Percentiles rank a stretch among this genome's conserved stretches.
phyloP scores from a whole-genome alignment of 2,113 vertebrate species.

The Onychostruthus taczanowskii region DNA sequence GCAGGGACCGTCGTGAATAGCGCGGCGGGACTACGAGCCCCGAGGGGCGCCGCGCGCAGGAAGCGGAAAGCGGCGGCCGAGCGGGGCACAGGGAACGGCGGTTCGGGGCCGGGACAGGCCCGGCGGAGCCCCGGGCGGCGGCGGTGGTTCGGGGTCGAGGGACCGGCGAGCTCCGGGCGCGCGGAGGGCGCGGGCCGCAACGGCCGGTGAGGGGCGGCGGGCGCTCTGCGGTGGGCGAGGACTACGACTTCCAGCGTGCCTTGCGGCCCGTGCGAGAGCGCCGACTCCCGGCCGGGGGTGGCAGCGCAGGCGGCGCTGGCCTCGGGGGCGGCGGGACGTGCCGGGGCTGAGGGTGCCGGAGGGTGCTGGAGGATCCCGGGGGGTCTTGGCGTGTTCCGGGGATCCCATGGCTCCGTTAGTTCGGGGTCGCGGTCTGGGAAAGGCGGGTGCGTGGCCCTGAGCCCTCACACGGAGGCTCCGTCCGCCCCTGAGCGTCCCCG shows the following conservation, averaged over 20 bases:
- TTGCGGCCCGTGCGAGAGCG: not conserved
- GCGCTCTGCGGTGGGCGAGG: no score
- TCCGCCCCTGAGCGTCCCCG: not conserved
- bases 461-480: not conserved
- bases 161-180: not conserved
- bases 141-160: not conserved
- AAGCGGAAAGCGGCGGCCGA: not conserved
- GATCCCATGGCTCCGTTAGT: not conserved
- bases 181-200: not conserved
- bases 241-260: slow-evolving; percentile 7
- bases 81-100: not conserved
- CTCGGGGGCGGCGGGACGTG: not conserved
- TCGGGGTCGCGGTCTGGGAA: no score
- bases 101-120: not conserved
- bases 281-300: not conserved
- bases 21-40: not conserved
- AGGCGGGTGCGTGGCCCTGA: not conserved
- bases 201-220: not conserved
- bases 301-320: not conserved
- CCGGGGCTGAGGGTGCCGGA: no score
- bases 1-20: not conserved
- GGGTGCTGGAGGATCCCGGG: no score
- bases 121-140: not conserved
- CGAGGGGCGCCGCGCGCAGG: not conserved
- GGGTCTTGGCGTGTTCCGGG: no score